Evolutionary conservation across 1,140 invertebrate genomes (phyloP).

Genomic region (Drosophila kanapiae): DNA sequence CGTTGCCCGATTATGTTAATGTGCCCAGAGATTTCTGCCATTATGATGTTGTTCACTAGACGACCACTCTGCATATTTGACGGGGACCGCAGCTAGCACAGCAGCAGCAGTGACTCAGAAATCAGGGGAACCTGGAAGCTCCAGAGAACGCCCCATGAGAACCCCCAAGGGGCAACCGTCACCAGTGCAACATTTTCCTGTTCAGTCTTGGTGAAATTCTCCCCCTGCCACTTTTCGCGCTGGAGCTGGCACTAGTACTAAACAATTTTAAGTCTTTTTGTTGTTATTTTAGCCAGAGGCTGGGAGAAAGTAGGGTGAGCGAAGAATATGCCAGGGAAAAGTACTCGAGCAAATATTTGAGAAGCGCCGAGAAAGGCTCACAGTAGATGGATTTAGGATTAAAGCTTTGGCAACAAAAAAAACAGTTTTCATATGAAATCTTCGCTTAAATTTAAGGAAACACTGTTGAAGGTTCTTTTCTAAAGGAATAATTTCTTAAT

Average conservation of each 20-base stretch:
- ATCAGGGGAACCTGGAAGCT: slow-evolving; percentile 10
- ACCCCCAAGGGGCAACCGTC: slow-evolving; percentile 27
- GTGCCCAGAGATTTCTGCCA: slow-evolving; percentile 70
- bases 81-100: slow-evolving; percentile 24
- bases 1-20: slow-evolving; percentile 79
- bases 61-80: slow-evolving; percentile 78
- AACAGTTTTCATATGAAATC: not conserved
- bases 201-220: slow-evolving; percentile 17
- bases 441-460: not conserved
- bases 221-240: slow-evolving; percentile 4
- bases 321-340: slow-evolving; percentile 27
- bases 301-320: slow-evolving; percentile 19
- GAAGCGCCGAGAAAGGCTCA: slow-evolving; percentile 5
- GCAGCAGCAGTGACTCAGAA: slow-evolving; percentile 23
- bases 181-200: slow-evolving; percentile 46
- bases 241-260: slow-evolving; percentile 8
- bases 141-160: not conserved
- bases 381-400: slow-evolving; percentile 7
- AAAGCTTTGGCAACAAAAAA: no score
- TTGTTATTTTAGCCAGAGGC: slow-evolving; percentile 34
- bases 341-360: slow-evolving; percentile 24
- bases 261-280: slow-evolving; percentile 34
- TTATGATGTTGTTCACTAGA: slow-evolving; percentile 75
- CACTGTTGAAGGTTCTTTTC: no score
- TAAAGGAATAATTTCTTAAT: not conserved